Conservation (phyloP, 2,797 vertebrate genomes). For the Sebastes nivosus region DNA sequence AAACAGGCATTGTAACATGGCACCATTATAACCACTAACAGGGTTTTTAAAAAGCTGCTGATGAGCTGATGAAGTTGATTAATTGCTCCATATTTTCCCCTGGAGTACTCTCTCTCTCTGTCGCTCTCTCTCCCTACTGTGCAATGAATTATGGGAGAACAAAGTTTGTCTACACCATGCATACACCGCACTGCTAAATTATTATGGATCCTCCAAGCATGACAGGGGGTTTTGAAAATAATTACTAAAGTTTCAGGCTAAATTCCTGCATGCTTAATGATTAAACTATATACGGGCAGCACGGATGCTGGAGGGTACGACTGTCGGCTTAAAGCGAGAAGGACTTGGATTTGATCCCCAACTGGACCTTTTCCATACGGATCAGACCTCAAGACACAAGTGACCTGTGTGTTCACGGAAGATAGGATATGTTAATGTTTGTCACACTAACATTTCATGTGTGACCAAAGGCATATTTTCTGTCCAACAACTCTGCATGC, state of each 20-base stretch:
- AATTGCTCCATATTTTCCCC: constrained; percentile 56
- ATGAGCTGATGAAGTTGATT: constrained; percentile 68
- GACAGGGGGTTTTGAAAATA: constrained; percentile 50
- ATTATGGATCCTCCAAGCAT: constrained; percentile 56
- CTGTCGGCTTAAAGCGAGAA: neutral
- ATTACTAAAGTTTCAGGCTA: constrained; percentile 46
- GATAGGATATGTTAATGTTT: constrained; percentile 25
- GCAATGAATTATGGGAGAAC: constrained; percentile 39
- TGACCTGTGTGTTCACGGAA: constrained; percentile 32
- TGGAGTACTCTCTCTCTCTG: neutral
- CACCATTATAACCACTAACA: constrained; percentile 46
- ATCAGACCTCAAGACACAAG: constrained; percentile 18
- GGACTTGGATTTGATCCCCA: neutral
- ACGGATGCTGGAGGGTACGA: neutral
- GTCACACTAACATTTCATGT: neutral
- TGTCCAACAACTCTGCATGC: neutral
- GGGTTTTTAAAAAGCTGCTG: constrained; percentile 48
- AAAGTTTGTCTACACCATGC: constrained; percentile 45
- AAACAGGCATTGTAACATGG: constrained; percentile 18
- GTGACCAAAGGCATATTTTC: neutral
- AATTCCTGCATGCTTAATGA: constrained; percentile 33
- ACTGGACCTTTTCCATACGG: neutral
- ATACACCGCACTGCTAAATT: constrained; percentile 18
- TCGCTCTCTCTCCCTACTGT: neutral
- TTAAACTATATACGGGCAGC: constrained; percentile 3